phyloP scores from a whole-genome alignment of 1,140 invertebrate species.

The Bombus turneri region DNA sequence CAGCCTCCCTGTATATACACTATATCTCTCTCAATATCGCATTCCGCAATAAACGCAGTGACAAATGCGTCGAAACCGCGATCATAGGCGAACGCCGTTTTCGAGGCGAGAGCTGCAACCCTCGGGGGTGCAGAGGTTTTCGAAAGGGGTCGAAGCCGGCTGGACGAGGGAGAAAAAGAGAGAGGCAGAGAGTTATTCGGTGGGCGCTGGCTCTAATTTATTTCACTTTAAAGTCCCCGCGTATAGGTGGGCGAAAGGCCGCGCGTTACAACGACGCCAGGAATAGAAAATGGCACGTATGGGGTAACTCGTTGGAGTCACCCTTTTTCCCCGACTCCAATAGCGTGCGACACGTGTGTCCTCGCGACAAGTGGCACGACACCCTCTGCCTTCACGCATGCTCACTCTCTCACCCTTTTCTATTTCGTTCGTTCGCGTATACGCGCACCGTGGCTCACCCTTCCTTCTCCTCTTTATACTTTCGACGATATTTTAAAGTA shows the following conservation, averaged over 20 bases:
- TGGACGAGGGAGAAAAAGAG: background rate
- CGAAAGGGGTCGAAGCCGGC: conserved; percentile 41
- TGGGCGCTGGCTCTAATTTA: conserved; percentile 74
- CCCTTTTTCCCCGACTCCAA: conserved; percentile 72
- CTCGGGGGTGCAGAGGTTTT: background rate
- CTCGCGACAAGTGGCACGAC: conserved; percentile 79
- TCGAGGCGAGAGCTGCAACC: background rate
- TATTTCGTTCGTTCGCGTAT: conserved; percentile 34
- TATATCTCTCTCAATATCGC: conserved; percentile 50
- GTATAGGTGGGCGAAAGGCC: conserved; percentile 66
- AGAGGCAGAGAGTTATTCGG: conserved; percentile 54
- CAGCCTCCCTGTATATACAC: background rate
- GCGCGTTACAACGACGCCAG: conserved; percentile 35
- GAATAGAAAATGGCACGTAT: conserved; percentile 59
- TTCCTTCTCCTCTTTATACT: conserved; percentile 73
- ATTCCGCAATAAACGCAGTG: conserved; percentile 60
- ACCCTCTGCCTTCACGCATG: conserved; percentile 61
- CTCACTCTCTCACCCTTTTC: conserved; percentile 39
- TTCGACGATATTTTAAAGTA: conserved; percentile 81
- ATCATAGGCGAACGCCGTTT: conserved; percentile 37
- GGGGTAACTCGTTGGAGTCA: conserved; percentile 58
- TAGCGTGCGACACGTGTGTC: conserved; percentile 79
- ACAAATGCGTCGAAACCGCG: conserved; percentile 67
- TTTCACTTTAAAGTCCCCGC: conserved; percentile 80
- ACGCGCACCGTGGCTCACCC: background rate